Evolutionary conservation across 2,113 vertebrate genomes (phyloP).

Genomic region (Hystrix cristata): DNA sequence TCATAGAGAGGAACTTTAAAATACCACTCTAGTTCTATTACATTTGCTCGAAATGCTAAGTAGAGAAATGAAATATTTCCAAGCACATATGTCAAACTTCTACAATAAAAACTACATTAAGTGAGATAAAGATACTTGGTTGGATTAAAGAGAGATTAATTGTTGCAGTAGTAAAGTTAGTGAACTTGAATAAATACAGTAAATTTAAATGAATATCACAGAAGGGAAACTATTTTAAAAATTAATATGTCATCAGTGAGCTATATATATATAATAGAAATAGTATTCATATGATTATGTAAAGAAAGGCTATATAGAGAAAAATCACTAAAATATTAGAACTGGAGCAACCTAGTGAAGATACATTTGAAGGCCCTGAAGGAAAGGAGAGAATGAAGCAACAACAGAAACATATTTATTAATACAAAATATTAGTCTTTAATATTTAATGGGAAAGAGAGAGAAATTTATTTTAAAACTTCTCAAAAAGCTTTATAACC

Average conservation of each 20-base stretch:
- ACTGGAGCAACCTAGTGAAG: neutral
- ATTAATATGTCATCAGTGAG: neutral
- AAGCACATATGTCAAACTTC: neutral
- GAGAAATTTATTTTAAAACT: neutral
- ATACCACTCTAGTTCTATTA: neutral
- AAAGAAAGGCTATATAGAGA: neutral
- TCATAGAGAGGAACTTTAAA: neutral
- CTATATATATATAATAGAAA: neutral
- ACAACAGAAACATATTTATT: neutral
- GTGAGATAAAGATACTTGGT: neutral
- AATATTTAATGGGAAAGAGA: neutral
- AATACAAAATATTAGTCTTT: neutral
- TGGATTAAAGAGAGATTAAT: neutral
- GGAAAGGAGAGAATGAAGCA: neutral
- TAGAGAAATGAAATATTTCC: slow-evolving; percentile 20
- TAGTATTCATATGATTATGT: neutral
- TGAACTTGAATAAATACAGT: neutral
- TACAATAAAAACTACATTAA: neutral
- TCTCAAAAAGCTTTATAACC: neutral
- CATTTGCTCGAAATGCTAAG: neutral
- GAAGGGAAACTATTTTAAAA: neutral
- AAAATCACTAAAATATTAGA: slow-evolving; percentile 25
- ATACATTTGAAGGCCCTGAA: neutral
- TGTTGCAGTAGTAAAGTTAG: neutral
- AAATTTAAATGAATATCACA: neutral